phyloP scores from a whole-genome alignment of 2,797 vertebrate species.

The Gallinago solitaria region DNA sequence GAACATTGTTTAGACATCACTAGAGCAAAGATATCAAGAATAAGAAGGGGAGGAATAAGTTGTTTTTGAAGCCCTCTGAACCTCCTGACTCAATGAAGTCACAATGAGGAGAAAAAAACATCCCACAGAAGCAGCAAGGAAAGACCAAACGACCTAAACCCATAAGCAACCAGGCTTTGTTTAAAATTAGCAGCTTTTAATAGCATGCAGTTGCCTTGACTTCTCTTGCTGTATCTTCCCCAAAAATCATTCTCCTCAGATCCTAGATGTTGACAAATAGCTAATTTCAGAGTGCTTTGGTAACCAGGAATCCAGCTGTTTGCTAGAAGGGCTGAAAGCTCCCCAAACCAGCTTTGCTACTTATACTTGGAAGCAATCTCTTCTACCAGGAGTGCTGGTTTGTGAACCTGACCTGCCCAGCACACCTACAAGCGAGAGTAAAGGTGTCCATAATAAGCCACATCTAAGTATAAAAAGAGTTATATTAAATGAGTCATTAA shows the following conservation, averaged over 20 bases:
- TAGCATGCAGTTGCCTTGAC: neutral
- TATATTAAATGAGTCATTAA: neutral
- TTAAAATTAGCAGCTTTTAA: neutral
- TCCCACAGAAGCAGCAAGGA: neutral
- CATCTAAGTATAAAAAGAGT: neutral
- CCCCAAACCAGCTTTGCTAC: neutral
- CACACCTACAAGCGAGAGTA: neutral
- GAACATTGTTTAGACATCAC: neutral
- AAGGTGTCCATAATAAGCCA: neutral
- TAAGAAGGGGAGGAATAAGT: neutral
- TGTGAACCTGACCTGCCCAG: neutral
- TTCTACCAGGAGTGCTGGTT: neutral
- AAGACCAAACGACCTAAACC: neutral
- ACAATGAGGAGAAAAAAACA: neutral
- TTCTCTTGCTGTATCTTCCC: neutral
- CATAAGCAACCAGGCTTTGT: rapidly evolving
- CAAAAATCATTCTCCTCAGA: neutral
- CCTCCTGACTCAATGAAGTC: neutral
- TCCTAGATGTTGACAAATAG: neutral
- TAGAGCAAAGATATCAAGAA: neutral
- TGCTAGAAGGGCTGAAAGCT: neutral
- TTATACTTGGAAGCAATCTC: neutral
- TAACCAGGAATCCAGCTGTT: neutral
- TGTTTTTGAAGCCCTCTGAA: neutral
- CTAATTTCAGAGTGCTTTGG: neutral